Conservation (phyloP, 1,140 invertebrate genomes). For the Bombus huntii region DNA sequence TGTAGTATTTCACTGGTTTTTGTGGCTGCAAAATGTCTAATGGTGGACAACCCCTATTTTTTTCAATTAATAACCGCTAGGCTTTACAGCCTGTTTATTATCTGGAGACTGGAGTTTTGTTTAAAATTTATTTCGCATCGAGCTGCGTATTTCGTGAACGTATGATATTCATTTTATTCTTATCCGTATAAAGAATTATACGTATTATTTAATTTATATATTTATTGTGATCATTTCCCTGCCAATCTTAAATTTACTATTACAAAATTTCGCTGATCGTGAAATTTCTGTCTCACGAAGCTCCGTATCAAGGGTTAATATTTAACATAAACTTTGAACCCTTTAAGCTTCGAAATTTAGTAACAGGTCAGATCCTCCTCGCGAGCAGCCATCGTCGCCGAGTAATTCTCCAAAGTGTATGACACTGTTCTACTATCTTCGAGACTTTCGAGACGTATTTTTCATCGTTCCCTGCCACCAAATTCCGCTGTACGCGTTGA, state of each 20-base stretch:
- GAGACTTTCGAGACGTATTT: conserved; percentile 31
- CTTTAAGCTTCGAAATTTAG: background rate
- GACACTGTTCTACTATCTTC: conserved; percentile 10
- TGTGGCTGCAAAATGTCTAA: too few relatives aligned
- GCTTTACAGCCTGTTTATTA: background rate
- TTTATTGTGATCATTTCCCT: background rate
- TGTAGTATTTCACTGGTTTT: background rate
- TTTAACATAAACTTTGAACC: background rate
- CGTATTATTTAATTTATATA: background rate
- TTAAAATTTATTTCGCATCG: too few relatives aligned
- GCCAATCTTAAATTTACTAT: background rate
- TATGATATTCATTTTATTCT: too few relatives aligned
- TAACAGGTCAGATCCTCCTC: background rate
- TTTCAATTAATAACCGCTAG: background rate
- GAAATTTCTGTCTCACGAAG: background rate
- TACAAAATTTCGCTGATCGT: too few relatives aligned
- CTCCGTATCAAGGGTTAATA: background rate
- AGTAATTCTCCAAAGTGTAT: conserved; percentile 37
- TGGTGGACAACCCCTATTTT: background rate
- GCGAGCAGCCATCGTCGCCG: background rate
- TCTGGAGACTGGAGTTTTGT: too few relatives aligned
- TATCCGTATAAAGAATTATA: too few relatives aligned
- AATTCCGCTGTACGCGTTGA: background rate
- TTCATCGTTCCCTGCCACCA: background rate
- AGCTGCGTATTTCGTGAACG: too few relatives aligned